Conservation (phyloP, 64 coral and sea anemone species). For the Astreopora myriophthalma region DNA sequence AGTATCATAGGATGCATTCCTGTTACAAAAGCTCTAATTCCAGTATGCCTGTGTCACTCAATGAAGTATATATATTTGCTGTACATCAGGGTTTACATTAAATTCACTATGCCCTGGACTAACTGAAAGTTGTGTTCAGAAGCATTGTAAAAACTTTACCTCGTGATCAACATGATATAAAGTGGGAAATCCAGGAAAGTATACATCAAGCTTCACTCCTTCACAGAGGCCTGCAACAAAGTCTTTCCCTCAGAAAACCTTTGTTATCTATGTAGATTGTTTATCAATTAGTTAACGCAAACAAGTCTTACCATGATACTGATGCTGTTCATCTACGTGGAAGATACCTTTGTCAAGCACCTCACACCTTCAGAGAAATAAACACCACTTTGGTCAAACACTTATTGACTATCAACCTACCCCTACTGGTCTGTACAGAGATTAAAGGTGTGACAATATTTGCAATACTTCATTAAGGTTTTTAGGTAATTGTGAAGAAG, state of each 20-base stretch:
- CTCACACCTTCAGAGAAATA: conserved; percentile 26
- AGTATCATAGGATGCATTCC: no score
- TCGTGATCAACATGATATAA: conserved; percentile 87
- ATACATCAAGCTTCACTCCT: conserved; percentile 91
- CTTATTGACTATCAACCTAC: no score
- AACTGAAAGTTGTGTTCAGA: not conserved
- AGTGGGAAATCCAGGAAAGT: conserved; percentile 95
- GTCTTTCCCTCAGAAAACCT: not conserved
- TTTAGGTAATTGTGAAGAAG: no score
- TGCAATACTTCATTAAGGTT: no score
- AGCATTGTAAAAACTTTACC: conserved; percentile 32
- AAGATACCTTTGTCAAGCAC: conserved; percentile 61
- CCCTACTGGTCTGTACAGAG: no score
- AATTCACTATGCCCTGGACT: not conserved
- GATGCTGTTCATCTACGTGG: not conserved
- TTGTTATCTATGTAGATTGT: not conserved
- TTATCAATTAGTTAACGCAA: not conserved
- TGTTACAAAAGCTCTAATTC: no score
- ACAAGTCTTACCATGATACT: not conserved
- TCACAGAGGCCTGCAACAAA: conserved; percentile 72
- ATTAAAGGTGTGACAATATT: no score
- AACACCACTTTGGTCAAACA: no score
- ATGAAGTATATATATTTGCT: no score
- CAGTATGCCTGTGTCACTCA: no score
- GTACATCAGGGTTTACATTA: not conserved